Percentiles rank a stretch among this genome's conserved stretches.
phyloP scores from a whole-genome alignment of 2,888 invertebrate genomes.

The Cremastinae sp. region DNA sequence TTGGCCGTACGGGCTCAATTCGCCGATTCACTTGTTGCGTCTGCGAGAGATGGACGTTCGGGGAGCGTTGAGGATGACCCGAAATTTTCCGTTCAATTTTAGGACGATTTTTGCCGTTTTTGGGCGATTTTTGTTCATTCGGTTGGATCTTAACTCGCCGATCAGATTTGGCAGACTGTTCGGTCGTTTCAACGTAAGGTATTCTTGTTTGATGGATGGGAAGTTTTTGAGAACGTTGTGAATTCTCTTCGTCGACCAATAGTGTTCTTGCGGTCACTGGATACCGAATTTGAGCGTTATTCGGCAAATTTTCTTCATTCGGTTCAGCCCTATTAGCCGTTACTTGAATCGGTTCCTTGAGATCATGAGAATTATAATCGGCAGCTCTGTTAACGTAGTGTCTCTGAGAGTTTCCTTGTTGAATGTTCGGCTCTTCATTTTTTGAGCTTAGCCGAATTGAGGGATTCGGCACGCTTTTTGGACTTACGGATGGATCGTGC shows the following conservation, averaged over 20 bases:
- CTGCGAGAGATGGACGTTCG: not conserved
- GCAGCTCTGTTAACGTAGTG: not conserved
- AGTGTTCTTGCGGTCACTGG: too few species aligned
- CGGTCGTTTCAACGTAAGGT: too few species aligned
- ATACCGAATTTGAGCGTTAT: too few species aligned
- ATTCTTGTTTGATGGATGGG: too few species aligned
- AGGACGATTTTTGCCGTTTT: constrained; percentile 1
- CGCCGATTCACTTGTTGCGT: constrained; percentile 1
- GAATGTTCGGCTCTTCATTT: not conserved
- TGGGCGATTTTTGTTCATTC: not conserved
- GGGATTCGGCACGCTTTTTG: constrained; percentile 1
- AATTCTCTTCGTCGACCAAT: too few species aligned
- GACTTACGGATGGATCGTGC: not conserved
- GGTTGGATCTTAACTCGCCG: too few species aligned
- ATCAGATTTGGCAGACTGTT: too few species aligned
- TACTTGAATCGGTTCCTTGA: not conserved
- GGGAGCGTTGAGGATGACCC: not conserved
- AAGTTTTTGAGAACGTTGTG: too few species aligned
- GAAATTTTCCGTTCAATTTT: not conserved
- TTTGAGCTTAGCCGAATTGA: not conserved
- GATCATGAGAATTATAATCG: constrained; percentile 21
- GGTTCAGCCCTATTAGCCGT: not conserved
- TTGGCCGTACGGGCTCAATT: not conserved
- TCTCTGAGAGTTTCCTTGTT: not conserved
- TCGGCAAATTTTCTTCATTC: constrained; percentile 6